phyloP scores from a whole-genome alignment of 2,113 vertebrate genomes.

The Dinomys branickii region DNA sequence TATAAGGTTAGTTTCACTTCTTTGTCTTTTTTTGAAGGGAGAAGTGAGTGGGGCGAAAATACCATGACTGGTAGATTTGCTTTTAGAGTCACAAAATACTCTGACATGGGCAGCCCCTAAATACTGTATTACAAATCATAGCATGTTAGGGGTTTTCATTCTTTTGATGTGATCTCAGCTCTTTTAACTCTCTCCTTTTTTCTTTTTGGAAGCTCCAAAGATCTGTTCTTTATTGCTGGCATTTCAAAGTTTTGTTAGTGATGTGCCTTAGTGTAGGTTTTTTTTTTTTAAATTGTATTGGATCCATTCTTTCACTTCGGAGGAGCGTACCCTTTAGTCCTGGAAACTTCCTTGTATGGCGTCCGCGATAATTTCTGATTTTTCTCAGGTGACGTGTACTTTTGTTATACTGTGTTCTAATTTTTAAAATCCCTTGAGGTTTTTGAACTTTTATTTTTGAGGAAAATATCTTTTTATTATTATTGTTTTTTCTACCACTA shows the following conservation, averaged over 20 bases:
- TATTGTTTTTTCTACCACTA: neutral
- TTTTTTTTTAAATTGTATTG: neutral
- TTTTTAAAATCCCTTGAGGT: neutral
- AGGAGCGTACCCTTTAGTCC: neutral
- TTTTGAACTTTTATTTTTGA: conserved; percentile 1
- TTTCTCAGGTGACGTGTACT: neutral
- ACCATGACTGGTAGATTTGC: neutral
- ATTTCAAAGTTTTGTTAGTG: neutral
- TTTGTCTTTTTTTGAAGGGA: neutral
- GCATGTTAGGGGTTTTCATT: neutral
- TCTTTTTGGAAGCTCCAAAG: neutral
- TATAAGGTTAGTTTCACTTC: neutral
- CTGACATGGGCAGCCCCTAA: neutral
- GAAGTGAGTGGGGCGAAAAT: neutral
- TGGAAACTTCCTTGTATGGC: neutral
- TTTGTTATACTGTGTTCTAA: neutral
- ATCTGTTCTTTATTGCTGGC: neutral
- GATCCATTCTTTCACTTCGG: neutral
- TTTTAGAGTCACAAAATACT: neutral
- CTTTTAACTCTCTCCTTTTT: neutral
- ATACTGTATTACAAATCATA: neutral
- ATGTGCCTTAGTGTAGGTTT: neutral
- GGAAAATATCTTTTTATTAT: neutral
- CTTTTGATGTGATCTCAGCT: neutral
- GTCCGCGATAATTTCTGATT: neutral